These are phyloP conservation scores for Oceanodroma tethys DNA, from an alignment of 2,113 vertebrate genomes.

Conservation along the genomic window DNA sequence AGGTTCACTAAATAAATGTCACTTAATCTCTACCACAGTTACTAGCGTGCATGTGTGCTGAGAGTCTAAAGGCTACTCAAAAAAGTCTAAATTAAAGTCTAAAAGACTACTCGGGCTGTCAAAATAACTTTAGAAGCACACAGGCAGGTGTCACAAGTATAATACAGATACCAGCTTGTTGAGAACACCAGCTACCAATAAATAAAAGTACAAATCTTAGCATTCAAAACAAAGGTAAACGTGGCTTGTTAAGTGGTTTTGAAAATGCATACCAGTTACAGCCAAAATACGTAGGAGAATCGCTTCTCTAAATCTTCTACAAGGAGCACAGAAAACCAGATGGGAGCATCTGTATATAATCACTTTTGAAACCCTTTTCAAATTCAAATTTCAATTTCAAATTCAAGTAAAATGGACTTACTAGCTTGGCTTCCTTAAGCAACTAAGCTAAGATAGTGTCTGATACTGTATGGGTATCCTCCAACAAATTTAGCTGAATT, in stretches of 20 bases:
- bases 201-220: not conserved
- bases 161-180: not conserved
- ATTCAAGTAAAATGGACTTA: not conserved
- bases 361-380: not conserved
- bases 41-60: not conserved
- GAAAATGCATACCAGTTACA: not conserved
- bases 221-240: not conserved
- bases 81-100: not conserved
- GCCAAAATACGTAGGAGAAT: not conserved
- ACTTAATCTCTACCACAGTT: not conserved
- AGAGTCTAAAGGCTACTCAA: not conserved
- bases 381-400: not conserved
- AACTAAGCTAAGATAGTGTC: rapidly evolving
- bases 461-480: not conserved
- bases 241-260: not conserved
- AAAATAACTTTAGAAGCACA: not conserved
- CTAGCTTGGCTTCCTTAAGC: not conserved
- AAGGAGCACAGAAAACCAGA: not conserved
- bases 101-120: not conserved
- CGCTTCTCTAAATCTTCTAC: not conserved
- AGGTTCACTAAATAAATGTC: not conserved
- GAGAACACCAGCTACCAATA: not conserved
- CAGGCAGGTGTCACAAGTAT: not conserved
- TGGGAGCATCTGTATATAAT: not conserved
- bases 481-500: not conserved